These are phyloP conservation scores for Jordanella pulchra DNA, from an alignment of 2,797 vertebrate species.

Conservation along the genomic window DNA sequence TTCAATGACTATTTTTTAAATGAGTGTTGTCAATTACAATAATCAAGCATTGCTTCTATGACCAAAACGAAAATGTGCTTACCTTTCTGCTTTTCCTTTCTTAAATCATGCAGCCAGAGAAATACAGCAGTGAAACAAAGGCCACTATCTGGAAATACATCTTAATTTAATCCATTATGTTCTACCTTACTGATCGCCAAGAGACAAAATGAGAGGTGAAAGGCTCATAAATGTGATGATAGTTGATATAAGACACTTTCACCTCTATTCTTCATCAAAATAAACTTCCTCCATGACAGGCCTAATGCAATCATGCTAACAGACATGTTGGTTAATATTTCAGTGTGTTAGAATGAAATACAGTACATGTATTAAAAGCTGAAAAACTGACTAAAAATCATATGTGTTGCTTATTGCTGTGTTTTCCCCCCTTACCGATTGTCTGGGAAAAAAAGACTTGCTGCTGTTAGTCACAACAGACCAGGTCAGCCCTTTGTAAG, in stretches of 20 bases:
- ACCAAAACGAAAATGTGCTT: conserved; percentile 57
- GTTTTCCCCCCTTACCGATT: neutral
- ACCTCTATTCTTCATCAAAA: conserved; percentile 47
- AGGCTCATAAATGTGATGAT: conserved; percentile 17
- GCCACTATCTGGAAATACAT: conserved; percentile 5
- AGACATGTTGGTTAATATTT: conserved; percentile 45
- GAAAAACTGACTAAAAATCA: neutral
- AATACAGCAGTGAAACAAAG: neutral
- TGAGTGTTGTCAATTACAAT: conserved; percentile 73
- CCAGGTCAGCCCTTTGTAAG: conserved; percentile 34
- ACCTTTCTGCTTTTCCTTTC: conserved; percentile 40
- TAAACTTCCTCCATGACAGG: conserved; percentile 37
- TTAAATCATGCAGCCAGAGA: neutral
- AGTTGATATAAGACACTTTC: conserved; percentile 49
- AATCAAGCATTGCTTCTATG: conserved; percentile 56
- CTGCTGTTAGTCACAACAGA: conserved; percentile 46
- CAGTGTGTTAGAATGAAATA: conserved; percentile 8
- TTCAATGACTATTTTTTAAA: conserved; percentile 49
- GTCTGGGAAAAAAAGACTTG: conserved; percentile 1
- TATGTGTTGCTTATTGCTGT: neutral
- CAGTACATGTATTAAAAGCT: conserved; percentile 22
- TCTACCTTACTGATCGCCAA: conserved; percentile 29
- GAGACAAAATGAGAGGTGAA: conserved; percentile 17
- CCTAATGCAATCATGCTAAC: conserved; percentile 51
- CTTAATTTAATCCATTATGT: conserved; percentile 3